A percentile compares a stretch with the other conserved stretches of the same genome.
phyloP scores from a whole-genome alignment of 2,113 vertebrate genomes.

The Chiloscyllium plagiosum region DNA sequence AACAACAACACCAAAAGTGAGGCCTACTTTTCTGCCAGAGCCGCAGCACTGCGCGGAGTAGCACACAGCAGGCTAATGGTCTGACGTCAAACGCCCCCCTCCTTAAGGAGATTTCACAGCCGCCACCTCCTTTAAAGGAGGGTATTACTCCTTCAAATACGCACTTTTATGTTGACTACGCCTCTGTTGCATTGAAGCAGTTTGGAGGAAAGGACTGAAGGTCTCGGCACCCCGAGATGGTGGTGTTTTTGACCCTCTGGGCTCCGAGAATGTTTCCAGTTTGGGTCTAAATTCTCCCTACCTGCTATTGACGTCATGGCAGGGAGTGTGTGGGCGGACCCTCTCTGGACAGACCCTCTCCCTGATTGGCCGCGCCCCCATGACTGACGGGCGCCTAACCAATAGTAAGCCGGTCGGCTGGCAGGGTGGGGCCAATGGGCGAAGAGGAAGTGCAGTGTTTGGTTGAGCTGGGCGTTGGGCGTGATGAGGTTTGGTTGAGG shows the following conservation, averaged over 20 bases:
- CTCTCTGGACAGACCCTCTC: fast-evolving
- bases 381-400: not conserved
- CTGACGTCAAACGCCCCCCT: not conserved
- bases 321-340: no score
- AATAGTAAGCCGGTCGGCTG: not conserved
- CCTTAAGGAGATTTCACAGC: not conserved
- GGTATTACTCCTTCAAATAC: no score
- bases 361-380: not conserved
- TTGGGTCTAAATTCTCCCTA: not conserved
- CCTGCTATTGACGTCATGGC: not conserved
- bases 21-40: not conserved
- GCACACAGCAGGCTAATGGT: not conserved
- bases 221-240: no score
- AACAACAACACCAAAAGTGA: no score
- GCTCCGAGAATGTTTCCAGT: not conserved
- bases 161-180: no score
- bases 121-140: no score
- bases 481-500: not conserved
- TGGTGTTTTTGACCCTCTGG: not conserved
- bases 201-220: no score
- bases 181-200: no score
- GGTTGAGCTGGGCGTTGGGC: not conserved
- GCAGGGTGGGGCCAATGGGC: not conserved
- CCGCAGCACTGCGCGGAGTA: not conserved
- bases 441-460: not conserved